phyloP scores from a whole-genome alignment of 2,888 invertebrate genomes.

The Chloroclystis v-ata region DNA sequence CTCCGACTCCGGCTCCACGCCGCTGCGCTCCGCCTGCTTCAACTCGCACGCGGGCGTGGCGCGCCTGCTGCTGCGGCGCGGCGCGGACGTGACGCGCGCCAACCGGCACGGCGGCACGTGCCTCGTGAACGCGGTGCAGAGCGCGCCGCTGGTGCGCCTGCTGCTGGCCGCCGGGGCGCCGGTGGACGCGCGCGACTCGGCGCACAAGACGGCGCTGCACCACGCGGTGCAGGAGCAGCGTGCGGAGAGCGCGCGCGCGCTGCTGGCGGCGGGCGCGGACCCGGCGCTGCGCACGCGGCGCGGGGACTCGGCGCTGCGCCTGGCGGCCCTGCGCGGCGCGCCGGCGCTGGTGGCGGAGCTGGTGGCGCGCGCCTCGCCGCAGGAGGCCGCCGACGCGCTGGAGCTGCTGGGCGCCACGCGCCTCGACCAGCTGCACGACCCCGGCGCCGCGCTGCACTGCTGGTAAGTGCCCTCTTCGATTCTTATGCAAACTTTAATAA shows the following conservation, averaged over 20 bases:
- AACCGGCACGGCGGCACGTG: conserved; percentile 96
- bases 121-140: conserved; percentile 95
- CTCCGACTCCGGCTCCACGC: conserved; percentile 92
- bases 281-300: conserved; percentile 86
- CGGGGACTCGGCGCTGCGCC: conserved; percentile 93
- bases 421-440: conserved; percentile 91
- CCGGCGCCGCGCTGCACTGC: conserved; percentile 81
- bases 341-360: conserved; percentile 81
- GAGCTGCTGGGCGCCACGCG: conserved; percentile 92
- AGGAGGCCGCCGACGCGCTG: conserved; percentile 88
- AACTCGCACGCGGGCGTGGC: conserved; percentile 92
- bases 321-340: conserved; percentile 77
- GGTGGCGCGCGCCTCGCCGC: conserved; percentile 76
- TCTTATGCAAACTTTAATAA: no score
- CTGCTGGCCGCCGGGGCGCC: conserved; percentile 88
- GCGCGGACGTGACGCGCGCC: conserved; percentile 89
- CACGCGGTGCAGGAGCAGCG: conserved; percentile 90
- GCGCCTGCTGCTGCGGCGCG: conserved; percentile 84
- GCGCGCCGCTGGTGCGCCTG: conserved; percentile 87
- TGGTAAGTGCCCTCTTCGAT: no score
- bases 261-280: conserved; percentile 89
- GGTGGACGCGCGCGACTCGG: conserved; percentile 91
- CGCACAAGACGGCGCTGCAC: conserved; percentile 93
- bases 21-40: conserved; percentile 94
- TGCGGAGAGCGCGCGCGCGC: conserved; percentile 88